These are phyloP conservation scores for Gasterosteus nipponicus DNA, from an alignment of 2,113 vertebrate genomes.

Conservation along the genomic window DNA sequence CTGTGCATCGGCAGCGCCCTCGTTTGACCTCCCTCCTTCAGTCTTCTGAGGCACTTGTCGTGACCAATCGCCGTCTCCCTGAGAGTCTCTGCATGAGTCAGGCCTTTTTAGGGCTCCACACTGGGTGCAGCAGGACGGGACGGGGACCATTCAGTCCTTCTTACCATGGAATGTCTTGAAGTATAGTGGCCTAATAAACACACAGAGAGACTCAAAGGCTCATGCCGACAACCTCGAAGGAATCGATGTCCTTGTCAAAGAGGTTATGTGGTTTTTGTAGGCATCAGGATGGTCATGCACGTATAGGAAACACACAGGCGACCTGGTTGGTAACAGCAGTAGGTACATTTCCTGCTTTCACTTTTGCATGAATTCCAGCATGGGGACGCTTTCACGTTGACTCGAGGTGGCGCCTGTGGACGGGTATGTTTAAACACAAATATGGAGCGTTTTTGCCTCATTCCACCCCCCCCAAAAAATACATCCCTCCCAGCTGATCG, in stretches of 20 bases:
- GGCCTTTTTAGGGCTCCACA: slow-evolving; percentile 16
- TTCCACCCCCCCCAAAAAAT: not conserved
- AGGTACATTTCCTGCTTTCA: slow-evolving; percentile 59
- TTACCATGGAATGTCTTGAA: slow-evolving; percentile 29
- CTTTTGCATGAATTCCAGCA: not conserved
- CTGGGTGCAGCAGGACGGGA: slow-evolving; percentile 8
- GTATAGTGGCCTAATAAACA: not conserved
- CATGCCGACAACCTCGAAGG: not conserved
- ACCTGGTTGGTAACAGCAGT: not conserved
- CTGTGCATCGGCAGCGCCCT: not conserved
- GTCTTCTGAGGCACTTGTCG: slow-evolving; percentile 20
- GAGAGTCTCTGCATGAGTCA: slow-evolving; percentile 62
- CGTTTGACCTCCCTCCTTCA: slow-evolving; percentile 23
- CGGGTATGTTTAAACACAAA: not conserved
- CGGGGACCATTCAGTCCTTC: slow-evolving; percentile 16
- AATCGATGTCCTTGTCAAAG: not conserved
- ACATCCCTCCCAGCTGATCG: slow-evolving; percentile 12
- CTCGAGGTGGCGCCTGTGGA: not conserved
- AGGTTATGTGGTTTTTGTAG: not conserved
- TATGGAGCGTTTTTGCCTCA: not conserved
- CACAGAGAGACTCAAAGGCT: not conserved
- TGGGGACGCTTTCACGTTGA: not conserved
- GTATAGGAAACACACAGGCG: not conserved
- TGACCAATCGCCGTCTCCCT: slow-evolving; percentile 30
- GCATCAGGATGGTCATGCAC: not conserved